Evolutionary conservation across 1,140 invertebrate species (phyloP).

Genomic region (Pogonomyrmex barbatus): DNA sequence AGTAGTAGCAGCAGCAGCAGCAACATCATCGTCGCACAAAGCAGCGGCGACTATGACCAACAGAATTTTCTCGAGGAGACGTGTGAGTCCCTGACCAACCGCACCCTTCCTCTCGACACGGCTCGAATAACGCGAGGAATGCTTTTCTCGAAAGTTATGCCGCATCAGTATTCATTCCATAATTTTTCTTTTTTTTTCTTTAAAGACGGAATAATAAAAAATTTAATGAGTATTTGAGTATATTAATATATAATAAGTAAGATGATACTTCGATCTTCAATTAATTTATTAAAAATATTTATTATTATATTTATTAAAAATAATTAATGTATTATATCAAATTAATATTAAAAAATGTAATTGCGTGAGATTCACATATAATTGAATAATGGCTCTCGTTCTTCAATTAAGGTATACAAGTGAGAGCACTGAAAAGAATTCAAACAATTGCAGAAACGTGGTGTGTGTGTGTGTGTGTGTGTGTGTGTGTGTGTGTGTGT

Average conservation of each 20-base stretch:
- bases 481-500: not conserved
- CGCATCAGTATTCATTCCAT: no score
- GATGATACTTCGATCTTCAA: not conserved
- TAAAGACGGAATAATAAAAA: not conserved
- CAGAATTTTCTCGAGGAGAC: constrained; percentile 51
- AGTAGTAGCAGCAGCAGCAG: not conserved
- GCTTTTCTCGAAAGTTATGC: constrained; percentile 2
- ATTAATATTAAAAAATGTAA: not conserved
- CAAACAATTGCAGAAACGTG: not conserved
- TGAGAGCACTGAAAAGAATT: not conserved
- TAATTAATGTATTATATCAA: no score
- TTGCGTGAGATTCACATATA: not conserved
- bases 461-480: not conserved
- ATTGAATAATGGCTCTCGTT: not conserved
- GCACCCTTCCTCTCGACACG: constrained; percentile 16
- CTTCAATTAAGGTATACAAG: not conserved
- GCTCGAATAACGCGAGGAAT: not conserved
- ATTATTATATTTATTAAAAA: no score
- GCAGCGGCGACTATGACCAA: constrained; percentile 33
- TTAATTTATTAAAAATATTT: not conserved
- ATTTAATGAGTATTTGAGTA: not conserved
- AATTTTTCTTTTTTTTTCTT: not conserved
- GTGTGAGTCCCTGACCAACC: constrained; percentile 50
- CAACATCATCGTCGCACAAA: constrained; percentile 2
- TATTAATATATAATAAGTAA: not conserved